Conservation (phyloP, 2,888 invertebrate species). For the Tolmerus cingulatus region DNA sequence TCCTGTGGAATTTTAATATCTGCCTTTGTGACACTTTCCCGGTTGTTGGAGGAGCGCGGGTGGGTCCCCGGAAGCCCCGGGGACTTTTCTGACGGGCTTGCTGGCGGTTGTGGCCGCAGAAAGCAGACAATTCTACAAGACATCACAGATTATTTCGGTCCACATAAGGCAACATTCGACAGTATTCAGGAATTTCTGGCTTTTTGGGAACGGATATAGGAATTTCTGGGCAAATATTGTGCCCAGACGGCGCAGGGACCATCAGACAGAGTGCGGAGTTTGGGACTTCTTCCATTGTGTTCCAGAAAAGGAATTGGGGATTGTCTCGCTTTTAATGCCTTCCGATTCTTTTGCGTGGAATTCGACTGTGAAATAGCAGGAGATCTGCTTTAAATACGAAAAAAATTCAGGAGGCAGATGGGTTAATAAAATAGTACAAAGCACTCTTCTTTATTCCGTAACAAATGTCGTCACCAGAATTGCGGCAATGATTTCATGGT, state of each 20-base stretch:
- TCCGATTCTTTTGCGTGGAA: not conserved
- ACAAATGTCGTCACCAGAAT: not conserved
- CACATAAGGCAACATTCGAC: conserved; percentile 5
- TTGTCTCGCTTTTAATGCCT: not conserved
- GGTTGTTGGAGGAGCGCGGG: not conserved
- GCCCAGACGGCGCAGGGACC: not conserved
- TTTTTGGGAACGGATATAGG: not conserved
- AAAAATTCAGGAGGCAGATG: not conserved
- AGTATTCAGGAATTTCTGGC: not conserved
- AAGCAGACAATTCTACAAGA: not conserved
- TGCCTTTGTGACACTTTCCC: conserved; percentile 5
- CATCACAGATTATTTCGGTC: not conserved
- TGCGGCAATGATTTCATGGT: not conserved
- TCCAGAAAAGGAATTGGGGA: not conserved
- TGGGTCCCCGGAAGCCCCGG: not conserved
- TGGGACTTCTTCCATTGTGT: not conserved
- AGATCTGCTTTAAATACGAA: not conserved
- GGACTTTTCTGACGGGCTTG: not conserved
- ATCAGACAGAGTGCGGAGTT: not conserved
- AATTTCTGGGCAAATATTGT: not conserved
- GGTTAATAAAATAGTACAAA: not conserved
- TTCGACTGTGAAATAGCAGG: not conserved
- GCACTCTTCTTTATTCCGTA: not conserved
- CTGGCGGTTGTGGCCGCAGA: not conserved
- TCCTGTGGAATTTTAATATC: conserved; percentile 25